Conservation (phyloP, 2,888 invertebrate genomes). For the Tetropium fuscum region DNA sequence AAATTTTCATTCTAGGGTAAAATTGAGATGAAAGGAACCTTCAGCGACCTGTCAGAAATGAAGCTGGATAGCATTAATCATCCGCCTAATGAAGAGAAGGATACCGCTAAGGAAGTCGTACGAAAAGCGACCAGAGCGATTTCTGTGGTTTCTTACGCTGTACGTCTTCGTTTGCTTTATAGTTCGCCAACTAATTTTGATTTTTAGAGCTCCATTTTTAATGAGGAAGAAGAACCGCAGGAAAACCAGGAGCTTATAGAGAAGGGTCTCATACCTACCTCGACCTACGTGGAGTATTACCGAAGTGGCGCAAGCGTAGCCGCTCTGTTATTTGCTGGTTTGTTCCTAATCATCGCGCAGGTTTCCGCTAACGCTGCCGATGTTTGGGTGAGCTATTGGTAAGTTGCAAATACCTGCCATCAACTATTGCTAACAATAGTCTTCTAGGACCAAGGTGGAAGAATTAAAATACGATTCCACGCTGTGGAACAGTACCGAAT, state of each 20-base stretch:
- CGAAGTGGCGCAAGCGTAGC: slow-evolving; percentile 74
- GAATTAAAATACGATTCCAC: slow-evolving; percentile 53
- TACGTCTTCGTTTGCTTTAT: slow-evolving; percentile 38
- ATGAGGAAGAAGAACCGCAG: slow-evolving; percentile 64
- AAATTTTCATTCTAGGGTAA: slow-evolving; percentile 74
- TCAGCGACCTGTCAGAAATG: slow-evolving; percentile 69
- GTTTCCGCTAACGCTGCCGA: slow-evolving; percentile 78
- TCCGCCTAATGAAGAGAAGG: slow-evolving; percentile 50
- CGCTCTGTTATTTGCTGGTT: slow-evolving; percentile 68
- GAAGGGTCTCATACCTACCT: slow-evolving; percentile 73
- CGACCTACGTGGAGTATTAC: slow-evolving; percentile 77
- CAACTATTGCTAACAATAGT: too few species aligned
- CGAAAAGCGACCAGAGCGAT: background rate
- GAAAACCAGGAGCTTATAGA: slow-evolving; percentile 75
- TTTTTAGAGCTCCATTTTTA: slow-evolving; percentile 42
- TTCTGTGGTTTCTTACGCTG: slow-evolving; percentile 49
- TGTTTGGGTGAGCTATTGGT: slow-evolving; percentile 85
- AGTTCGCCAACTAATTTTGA: slow-evolving; percentile 40
- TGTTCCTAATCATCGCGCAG: slow-evolving; percentile 76
- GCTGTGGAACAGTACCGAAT: too few species aligned
- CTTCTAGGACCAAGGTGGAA: slow-evolving; percentile 65
- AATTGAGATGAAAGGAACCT: slow-evolving; percentile 71
- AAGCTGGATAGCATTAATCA: slow-evolving; percentile 53
- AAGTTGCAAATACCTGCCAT: too few species aligned
- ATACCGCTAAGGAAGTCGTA: slow-evolving; percentile 48